phyloP scores from a whole-genome alignment of 2,113 vertebrate species.

The Athene cunicularia region DNA sequence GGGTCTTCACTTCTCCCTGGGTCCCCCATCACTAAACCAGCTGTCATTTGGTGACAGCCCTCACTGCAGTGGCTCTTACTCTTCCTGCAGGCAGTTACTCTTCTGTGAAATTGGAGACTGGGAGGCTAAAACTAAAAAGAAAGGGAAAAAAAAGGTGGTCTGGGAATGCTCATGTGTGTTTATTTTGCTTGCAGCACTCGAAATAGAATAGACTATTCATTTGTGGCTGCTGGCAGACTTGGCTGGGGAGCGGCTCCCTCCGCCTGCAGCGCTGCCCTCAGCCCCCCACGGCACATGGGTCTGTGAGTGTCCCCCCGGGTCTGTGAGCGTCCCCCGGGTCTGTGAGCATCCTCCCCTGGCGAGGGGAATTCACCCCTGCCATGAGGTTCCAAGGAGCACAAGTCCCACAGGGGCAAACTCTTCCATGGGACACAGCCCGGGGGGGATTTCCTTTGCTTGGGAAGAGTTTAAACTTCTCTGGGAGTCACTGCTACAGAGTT shows the following conservation, averaged over 20 bases:
- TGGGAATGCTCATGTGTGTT: background rate
- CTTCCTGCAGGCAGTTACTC: background rate
- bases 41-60: background rate
- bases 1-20: background rate
- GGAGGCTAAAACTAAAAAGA: background rate
- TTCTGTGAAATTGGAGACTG: background rate
- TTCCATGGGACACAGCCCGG: background rate
- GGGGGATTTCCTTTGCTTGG: background rate
- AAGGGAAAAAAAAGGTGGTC: background rate
- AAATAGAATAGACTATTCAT: background rate
- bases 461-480: background rate
- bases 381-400: fast-evolving
- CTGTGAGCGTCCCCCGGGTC: too few relatives aligned
- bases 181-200: background rate
- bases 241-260: background rate
- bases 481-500: background rate
- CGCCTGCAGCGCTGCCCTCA: background rate
- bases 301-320: too few relatives aligned
- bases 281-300: too few relatives aligned
- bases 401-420: background rate
- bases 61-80: background rate
- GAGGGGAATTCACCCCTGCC: too few relatives aligned
- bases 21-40: background rate
- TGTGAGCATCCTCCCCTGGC: background rate
- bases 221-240: background rate